Conservation (phyloP, 2,797 vertebrate species). For the Crenichthys baileyi region DNA sequence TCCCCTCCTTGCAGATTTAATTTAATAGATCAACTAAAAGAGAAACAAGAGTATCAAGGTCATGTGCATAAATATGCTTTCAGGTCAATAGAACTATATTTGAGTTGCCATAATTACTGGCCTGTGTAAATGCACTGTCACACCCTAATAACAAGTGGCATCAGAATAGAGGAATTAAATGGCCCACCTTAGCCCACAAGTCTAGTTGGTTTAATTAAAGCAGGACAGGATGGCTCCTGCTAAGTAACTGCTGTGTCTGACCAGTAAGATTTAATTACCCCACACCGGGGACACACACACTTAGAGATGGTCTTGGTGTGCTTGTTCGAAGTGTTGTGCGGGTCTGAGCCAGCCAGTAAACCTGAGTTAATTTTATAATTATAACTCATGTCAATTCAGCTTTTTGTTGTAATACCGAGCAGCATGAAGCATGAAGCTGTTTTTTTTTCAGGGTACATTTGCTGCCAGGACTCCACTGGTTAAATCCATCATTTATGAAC, state of each 20-base stretch:
- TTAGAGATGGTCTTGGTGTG: neutral
- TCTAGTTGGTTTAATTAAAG: conserved; percentile 41
- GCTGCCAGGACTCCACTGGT: neutral
- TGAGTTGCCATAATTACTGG: conserved; percentile 25
- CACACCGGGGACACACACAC: conserved; percentile 1
- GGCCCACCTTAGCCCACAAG: conserved; percentile 15
- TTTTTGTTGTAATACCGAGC: neutral
- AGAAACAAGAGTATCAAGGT: conserved; percentile 7
- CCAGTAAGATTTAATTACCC: conserved; percentile 35
- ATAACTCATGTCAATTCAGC: neutral
- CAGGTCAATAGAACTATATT: conserved; percentile 18
- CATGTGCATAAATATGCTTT: conserved; percentile 15
- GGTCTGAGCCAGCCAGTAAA: neutral
- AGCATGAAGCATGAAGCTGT: neutral
- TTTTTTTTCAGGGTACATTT: neutral
- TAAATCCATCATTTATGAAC: neutral
- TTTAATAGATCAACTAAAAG: conserved; percentile 5
- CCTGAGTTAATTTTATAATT: neutral
- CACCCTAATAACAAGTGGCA: conserved; percentile 39
- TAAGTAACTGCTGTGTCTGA: conserved; percentile 37
- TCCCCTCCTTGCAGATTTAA: neutral
- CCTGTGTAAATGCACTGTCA: conserved; percentile 23
- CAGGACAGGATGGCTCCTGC: conserved; percentile 21
- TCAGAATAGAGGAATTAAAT: conserved; percentile 30
- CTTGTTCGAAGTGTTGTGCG: neutral